Conservation (phyloP, 2,888 invertebrate genomes). For the Drosophila testacea region DNA sequence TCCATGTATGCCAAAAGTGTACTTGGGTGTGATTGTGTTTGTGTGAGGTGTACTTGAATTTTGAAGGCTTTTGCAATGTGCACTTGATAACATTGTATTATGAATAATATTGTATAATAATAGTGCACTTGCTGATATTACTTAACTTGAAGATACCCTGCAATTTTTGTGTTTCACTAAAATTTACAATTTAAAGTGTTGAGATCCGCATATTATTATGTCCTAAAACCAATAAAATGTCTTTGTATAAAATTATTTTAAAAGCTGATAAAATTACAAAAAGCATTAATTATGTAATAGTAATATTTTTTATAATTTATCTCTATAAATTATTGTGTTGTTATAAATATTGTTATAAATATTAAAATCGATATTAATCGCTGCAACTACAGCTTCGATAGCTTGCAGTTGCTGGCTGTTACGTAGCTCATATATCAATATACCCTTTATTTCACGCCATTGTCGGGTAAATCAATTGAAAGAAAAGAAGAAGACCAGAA, state of each 20-base stretch:
- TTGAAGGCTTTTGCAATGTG: slow-evolving; percentile 46
- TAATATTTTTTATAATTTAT: no score
- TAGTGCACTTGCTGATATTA: background rate
- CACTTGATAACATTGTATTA: slow-evolving; percentile 37
- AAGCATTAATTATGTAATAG: no score
- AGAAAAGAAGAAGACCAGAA: slow-evolving; percentile 3
- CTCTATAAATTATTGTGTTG: no score
- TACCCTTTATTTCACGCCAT: background rate
- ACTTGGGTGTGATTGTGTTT: background rate
- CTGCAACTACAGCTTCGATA: background rate
- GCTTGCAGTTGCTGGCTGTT: background rate
- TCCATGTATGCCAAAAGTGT: slow-evolving; percentile 17
- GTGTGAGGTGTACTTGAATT: slow-evolving; percentile 47
- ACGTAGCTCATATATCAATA: background rate
- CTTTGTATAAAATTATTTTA: no score
- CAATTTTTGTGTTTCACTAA: background rate
- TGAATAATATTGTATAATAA: background rate
- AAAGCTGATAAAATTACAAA: no score
- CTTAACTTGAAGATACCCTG: slow-evolving; percentile 8
- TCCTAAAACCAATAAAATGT: no score
- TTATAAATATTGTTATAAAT: no score
- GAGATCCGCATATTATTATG: no score
- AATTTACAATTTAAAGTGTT: no score
- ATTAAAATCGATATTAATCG: background rate
- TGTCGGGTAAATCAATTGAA: slow-evolving; percentile 7